Percentiles rank a stretch among this genome's conserved stretches.
These are phyloP conservation scores for Oncopodura yosiiana DNA, from an alignment of 1,140 invertebrate species.

Conservation along the genomic window DNA sequence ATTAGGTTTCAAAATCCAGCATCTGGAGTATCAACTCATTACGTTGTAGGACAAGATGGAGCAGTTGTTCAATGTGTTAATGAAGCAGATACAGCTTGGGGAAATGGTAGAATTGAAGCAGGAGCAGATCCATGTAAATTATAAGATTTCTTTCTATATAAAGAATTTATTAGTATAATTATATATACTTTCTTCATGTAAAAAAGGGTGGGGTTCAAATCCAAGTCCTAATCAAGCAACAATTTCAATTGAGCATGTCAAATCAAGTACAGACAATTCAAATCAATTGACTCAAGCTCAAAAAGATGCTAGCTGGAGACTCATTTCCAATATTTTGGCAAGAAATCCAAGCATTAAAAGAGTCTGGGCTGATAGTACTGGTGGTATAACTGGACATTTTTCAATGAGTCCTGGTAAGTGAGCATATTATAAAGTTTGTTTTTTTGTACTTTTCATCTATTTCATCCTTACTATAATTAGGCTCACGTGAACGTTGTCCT, in stretches of 20 bases:
- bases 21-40: slow-evolving; percentile 23
- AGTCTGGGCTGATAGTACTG: slow-evolving; percentile 16
- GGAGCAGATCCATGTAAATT: slow-evolving; percentile 32
- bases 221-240: slow-evolving; percentile 24
- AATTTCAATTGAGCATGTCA: slow-evolving; percentile 31
- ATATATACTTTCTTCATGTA: not conserved
- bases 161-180: not conserved
- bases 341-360: slow-evolving; percentile 20
- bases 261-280: slow-evolving; percentile 25
- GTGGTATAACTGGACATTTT: slow-evolving; percentile 29
- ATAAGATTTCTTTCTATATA: not conserved
- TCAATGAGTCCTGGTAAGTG: slow-evolving; percentile 21
- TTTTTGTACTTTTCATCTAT: too few species aligned
- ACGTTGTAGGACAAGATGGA: slow-evolving; percentile 25
- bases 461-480: too few species aligned
- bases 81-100: slow-evolving; percentile 26
- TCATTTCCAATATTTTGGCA: slow-evolving; percentile 20
- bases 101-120: slow-evolving; percentile 26
- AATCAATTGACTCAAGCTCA: slow-evolving; percentile 20
- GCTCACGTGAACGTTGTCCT: slow-evolving; percentile 20
- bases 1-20: slow-evolving; percentile 32
- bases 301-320: slow-evolving; percentile 15
- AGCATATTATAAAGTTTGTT: too few species aligned
- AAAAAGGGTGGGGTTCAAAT: slow-evolving; percentile 24
- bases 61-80: slow-evolving; percentile 22